These are phyloP conservation scores for Xylophagus ater DNA, from an alignment of 2,888 invertebrate species.

Conservation along the genomic window DNA sequence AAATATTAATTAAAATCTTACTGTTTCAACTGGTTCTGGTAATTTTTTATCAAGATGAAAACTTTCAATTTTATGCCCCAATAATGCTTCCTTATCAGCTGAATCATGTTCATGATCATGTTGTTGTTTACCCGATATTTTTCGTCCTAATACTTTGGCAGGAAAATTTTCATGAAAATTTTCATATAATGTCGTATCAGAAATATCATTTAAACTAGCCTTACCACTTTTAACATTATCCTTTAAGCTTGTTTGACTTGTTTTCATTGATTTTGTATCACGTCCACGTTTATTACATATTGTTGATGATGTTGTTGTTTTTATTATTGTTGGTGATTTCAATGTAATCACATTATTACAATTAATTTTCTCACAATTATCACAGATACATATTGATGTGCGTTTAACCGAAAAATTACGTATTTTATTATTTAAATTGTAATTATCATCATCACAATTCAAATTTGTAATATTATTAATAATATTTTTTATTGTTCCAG, in stretches of 20 bases:
- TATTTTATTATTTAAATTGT: slow-evolving; percentile 14
- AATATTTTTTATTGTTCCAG: no score
- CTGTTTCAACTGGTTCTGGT: slow-evolving; percentile 27
- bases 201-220: slow-evolving; percentile 15
- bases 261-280: slow-evolving; percentile 13
- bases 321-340: slow-evolving; percentile 8
- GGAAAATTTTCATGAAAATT: slow-evolving; percentile 24
- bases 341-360: slow-evolving; percentile 9
- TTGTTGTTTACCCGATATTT: slow-evolving; percentile 21
- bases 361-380: slow-evolving; percentile 21
- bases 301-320: slow-evolving; percentile 12
- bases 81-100: slow-evolving; percentile 23
- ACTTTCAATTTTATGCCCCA: slow-evolving; percentile 22
- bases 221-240: slow-evolving; percentile 19
- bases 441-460: slow-evolving; percentile 1
- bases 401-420: slow-evolving; percentile 18
- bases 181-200: slow-evolving; percentile 19
- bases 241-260: slow-evolving; percentile 21
- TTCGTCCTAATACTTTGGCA: slow-evolving; percentile 23
- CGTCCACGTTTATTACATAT: no score
- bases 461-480: no score
- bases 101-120: slow-evolving; percentile 20
- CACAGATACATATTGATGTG: slow-evolving; percentile 20
- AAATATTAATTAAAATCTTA: no score
- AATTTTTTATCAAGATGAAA: slow-evolving; percentile 22